Percentiles rank a stretch among this genome's conserved stretches.
Conservation (phyloP, 1,140 invertebrate genomes). For the Drosophila eugracilis region DNA sequence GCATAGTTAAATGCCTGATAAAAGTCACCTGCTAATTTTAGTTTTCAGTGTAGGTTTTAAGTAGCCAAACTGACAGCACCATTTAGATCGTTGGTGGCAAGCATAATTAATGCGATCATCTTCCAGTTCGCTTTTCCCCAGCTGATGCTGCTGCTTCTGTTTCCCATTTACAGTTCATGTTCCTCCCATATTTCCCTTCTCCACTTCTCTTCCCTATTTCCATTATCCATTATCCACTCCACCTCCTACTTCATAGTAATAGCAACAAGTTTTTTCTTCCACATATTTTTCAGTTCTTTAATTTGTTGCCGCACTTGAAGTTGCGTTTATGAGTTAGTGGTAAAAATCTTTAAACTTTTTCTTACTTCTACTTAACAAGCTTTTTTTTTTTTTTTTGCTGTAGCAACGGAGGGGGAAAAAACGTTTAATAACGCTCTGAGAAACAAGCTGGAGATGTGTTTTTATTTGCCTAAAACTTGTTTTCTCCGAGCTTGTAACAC, state of each 20-base stretch:
- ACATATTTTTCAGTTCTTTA: conserved; percentile 40
- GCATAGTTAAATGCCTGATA: neutral
- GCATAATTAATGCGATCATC: conserved; percentile 69
- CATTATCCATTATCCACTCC: conserved; percentile 6
- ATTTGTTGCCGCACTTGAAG: conserved; percentile 36
- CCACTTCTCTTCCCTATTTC: too few relatives aligned
- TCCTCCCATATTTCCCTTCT: neutral
- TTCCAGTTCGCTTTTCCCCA: conserved; percentile 26
- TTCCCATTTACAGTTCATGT: conserved; percentile 46
- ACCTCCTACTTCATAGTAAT: conserved; percentile 27
- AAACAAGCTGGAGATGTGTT: conserved; percentile 3
- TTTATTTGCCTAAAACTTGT: conserved; percentile 36
- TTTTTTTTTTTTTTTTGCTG: conserved; percentile 1
- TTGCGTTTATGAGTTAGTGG: conserved; percentile 35
- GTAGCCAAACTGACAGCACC: neutral
- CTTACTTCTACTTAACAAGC: conserved; percentile 13
- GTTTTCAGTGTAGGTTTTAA: too few relatives aligned
- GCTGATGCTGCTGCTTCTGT: conserved; percentile 30
- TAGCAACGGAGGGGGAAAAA: too few relatives aligned
- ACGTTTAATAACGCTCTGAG: conserved; percentile 8
- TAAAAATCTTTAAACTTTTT: conserved; percentile 28
- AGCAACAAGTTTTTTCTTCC: conserved; percentile 59
- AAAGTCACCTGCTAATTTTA: neutral
- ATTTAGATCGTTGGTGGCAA: conserved; percentile 31
- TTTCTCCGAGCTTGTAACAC: conserved; percentile 57